Evolutionary conservation across 2,888 invertebrate genomes (phyloP).

Genomic region (Cybosia mesomella): DNA sequence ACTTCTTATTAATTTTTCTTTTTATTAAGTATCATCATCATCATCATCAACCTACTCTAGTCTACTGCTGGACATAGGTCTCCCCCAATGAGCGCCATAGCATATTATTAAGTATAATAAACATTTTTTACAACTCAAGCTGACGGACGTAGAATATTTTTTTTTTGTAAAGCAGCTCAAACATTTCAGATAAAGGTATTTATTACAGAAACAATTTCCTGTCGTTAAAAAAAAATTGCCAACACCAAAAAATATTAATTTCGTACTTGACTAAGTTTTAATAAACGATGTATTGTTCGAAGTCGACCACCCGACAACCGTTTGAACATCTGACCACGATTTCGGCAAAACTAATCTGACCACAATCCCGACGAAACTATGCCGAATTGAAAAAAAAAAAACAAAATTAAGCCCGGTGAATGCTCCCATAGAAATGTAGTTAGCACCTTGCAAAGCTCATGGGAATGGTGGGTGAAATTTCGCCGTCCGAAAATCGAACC

Average conservation of each 20-base stretch:
- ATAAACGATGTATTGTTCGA: slow-evolving; percentile 19
- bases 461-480: slow-evolving; percentile 51
- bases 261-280: slow-evolving; percentile 27
- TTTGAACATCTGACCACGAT: slow-evolving; percentile 37
- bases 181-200: not conserved
- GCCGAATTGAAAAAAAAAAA: slow-evolving; percentile 15
- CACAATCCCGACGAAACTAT: slow-evolving; percentile 25
- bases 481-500: slow-evolving; percentile 50
- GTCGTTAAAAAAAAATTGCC: not conserved
- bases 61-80: too few relatives aligned
- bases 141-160: not conserved
- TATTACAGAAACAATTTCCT: slow-evolving; percentile 29
- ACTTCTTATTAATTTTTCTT: too few relatives aligned
- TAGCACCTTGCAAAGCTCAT: slow-evolving; percentile 61
- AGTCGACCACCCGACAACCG: slow-evolving; percentile 38
- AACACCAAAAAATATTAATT: slow-evolving; percentile 27
- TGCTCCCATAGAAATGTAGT: slow-evolving; percentile 39
- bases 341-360: slow-evolving; percentile 30
- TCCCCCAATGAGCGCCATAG: too few relatives aligned
- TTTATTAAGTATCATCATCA: too few relatives aligned
- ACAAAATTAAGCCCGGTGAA: slow-evolving; percentile 27
- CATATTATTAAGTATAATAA: too few relatives aligned
- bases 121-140: not conserved
- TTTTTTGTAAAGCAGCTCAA: not conserved
- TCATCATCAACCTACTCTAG: too few relatives aligned